Evolutionary conservation across 2,113 vertebrate species (phyloP), one percentile per base, ranked within the genome.

Genomic region (Toxostoma redivivum): DNA sequence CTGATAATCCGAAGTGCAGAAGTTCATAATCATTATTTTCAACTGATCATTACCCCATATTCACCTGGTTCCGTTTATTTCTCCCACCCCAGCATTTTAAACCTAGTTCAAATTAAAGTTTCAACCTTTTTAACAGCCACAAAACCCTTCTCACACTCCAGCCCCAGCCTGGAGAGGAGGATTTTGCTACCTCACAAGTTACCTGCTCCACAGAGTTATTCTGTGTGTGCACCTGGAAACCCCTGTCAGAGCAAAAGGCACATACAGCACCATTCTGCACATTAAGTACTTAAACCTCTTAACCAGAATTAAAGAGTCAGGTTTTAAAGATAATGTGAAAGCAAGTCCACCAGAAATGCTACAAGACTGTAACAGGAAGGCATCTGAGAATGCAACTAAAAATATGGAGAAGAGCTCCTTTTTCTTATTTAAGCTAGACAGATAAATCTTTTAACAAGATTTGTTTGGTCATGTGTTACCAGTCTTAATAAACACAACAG

Each of bases 361-460:
- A 5, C 0, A 1, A 70, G 79, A 86, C 53, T 73, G 51, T 24
- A 94, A 76, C 31, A 73, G 73, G 76, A 69, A 91, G 44, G 69
- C 74, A 79, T 35, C 86, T 31, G n/a, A 94, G 77, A 27, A 79
- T 1, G 18, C 53, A 50, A 78, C 71, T 82, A 48, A 80, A 93
- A 90, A 86, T 25, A 88, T 3, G 18, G 83, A 73, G 84, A 90
- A 48, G 79, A 92, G 81, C 58, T 94, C 54, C 45, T 42, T 86
- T 85, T 58, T 70, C 66, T 94, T 73, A 74, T 90, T 96, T 81
- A 73, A 95, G 89, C 71, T 77, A 92, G 88, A 96, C 88, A 97
- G 97, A 96, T 93, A 92, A 81, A 96, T 92, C 93, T 94, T 82
- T 86, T 96, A 96, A 97, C 89, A 92, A 97, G 95, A 97, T 91